Percentiles rank a stretch among this genome's conserved stretches.
phyloP scores from a whole-genome alignment of 2,113 vertebrate genomes.

The Hipposideros armiger region DNA sequence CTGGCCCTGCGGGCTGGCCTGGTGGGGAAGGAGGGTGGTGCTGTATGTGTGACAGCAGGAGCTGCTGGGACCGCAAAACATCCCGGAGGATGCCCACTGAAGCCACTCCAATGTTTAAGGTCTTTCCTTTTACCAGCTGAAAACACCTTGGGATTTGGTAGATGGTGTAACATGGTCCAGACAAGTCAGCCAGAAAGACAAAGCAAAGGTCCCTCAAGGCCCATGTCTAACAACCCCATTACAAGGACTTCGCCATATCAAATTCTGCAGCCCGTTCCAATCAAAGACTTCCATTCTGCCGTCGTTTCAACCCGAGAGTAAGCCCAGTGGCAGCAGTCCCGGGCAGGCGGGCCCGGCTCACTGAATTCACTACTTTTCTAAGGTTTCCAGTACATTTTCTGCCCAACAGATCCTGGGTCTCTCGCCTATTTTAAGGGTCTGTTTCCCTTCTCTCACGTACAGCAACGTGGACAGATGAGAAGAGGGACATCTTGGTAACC shows the following conservation, averaged over 20 bases:
- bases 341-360: fast-evolving
- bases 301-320: constrained; percentile 66
- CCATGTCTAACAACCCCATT: constrained; percentile 26
- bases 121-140: background rate
- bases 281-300: background rate
- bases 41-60: background rate
- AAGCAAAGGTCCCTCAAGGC: constrained; percentile 39
- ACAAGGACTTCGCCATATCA: constrained; percentile 7
- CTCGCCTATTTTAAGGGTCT: background rate
- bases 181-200: background rate
- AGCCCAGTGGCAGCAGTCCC: background rate
- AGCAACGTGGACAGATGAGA: background rate
- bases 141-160: background rate
- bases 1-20: fast-evolving
- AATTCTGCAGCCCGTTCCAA: constrained; percentile 30
- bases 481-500: background rate
- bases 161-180: background rate
- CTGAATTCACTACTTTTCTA: background rate
- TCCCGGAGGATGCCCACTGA: background rate
- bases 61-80: background rate
- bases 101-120: background rate
- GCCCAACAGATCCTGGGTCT: background rate
- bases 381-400: background rate
- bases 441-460: background rate
- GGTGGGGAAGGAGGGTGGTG: background rate